These are phyloP conservation scores for Protobothrops flavoviridis DNA, from an alignment of 2,113 vertebrate species.

Conservation along the genomic window DNA sequence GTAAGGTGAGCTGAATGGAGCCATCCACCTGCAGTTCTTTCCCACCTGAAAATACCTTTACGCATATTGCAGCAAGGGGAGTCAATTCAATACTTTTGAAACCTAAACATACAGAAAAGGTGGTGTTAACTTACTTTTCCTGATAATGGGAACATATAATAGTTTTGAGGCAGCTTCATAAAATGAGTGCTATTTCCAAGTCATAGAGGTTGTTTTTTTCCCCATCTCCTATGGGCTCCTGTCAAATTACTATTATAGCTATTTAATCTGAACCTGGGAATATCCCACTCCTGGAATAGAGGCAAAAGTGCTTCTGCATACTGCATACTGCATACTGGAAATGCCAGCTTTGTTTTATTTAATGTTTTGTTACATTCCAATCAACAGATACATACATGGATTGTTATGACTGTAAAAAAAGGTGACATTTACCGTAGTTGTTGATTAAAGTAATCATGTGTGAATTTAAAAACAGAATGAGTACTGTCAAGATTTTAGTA, in stretches of 20 bases:
- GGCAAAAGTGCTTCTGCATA: not conserved
- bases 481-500: not conserved
- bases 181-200: not conserved
- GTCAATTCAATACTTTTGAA: conserved; percentile 80
- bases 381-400: not conserved
- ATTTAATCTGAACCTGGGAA: not conserved
- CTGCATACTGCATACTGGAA: not conserved
- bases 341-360: not conserved
- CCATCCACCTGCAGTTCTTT: conserved; percentile 82
- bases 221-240: not conserved
- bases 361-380: not conserved
- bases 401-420: not conserved
- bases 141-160: not conserved
- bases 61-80: conserved; percentile 82
- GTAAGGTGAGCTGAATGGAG: conserved; percentile 84
- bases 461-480: not conserved
- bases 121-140: too few species aligned
- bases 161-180: not conserved
- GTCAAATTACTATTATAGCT: not conserved
- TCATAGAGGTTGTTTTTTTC: not conserved
- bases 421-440: not conserved
- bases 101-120: conserved; percentile 62
- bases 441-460: not conserved
- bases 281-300: not conserved
- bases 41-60: conserved; percentile 77